Percentiles rank a stretch among this genome's conserved stretches.
Evolutionary conservation across 2,888 invertebrate genomes (phyloP).

Genomic region (Siphonodentalium dalli): DNA sequence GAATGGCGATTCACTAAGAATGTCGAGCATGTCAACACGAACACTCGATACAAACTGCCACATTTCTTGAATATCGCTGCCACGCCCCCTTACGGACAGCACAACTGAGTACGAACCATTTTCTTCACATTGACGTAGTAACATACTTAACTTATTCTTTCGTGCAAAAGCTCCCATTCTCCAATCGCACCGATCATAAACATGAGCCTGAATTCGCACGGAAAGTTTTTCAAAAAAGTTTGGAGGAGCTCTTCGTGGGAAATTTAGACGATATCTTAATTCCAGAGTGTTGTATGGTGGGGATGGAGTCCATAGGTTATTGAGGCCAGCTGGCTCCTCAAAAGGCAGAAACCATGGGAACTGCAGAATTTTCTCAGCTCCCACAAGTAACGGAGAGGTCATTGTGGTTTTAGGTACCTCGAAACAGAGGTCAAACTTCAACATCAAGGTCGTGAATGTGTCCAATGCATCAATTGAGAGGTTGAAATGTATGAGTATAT

Average conservation of each 20-base stretch:
- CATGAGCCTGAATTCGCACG: conserved; percentile 45
- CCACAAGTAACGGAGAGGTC: conserved; percentile 35
- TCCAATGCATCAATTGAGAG: conserved; percentile 43
- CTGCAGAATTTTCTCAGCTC: conserved; percentile 40
- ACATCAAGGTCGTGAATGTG: conserved; percentile 51
- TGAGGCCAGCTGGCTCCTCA: conserved; percentile 35
- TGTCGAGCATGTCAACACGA: conserved; percentile 37
- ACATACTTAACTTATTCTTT: conserved; percentile 38
- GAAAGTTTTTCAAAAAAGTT: conserved; percentile 57
- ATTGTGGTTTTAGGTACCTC: conserved; percentile 38
- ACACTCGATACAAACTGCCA: conserved; percentile 45
- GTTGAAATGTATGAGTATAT: conserved; percentile 45
- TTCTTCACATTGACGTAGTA: conserved; percentile 34
- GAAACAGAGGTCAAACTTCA: conserved; percentile 56
- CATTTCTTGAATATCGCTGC: conserved; percentile 49
- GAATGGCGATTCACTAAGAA: conserved; percentile 55
- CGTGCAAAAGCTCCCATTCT: conserved; percentile 49
- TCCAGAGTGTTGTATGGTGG: conserved; percentile 32
- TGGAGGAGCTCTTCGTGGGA: conserved; percentile 45
- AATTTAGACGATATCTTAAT: conserved; percentile 40
- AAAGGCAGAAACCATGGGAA: conserved; percentile 55
- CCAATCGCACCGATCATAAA: conserved; percentile 48
- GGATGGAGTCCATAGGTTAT: too few species aligned
- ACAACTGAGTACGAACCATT: conserved; percentile 34
- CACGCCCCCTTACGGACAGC: conserved; percentile 44